Evolutionary conservation across 92 coral and sea anemone species (phyloP).

Genomic region (Epizoanthus illoricatus): DNA sequence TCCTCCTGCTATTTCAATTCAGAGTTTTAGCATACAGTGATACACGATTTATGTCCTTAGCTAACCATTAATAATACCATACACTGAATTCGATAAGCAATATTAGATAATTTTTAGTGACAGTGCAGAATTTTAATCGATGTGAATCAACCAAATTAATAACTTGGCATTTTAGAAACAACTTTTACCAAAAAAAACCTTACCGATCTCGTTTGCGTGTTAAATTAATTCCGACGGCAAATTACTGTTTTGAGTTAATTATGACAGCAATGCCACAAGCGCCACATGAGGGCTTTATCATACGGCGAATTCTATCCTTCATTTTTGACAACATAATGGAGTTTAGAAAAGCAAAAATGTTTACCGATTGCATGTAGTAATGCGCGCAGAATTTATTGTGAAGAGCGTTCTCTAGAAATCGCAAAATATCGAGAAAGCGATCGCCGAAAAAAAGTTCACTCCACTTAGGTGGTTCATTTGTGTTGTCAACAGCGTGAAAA

Average conservation of each 20-base stretch:
- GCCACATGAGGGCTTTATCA: slow-evolving; percentile 73
- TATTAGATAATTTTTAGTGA: no score
- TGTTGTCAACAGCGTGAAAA: slow-evolving; percentile 59
- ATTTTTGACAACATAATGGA: slow-evolving; percentile 58
- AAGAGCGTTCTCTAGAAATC: slow-evolving; percentile 60
- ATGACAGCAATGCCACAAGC: slow-evolving; percentile 76
- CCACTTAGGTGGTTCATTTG: slow-evolving; percentile 72
- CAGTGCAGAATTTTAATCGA: no score
- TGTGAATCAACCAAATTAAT: no score
- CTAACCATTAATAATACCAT: no score
- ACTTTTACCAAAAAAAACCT: no score
- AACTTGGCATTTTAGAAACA: no score
- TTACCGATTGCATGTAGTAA: slow-evolving; percentile 68
- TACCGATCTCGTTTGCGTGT: no score
- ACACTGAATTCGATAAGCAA: no score
- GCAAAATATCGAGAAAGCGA: slow-evolving; percentile 73
- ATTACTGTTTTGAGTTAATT: slow-evolving; percentile 17
- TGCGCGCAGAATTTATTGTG: slow-evolving; percentile 75
- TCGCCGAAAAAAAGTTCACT: slow-evolving; percentile 60
- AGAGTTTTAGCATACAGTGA: no score
- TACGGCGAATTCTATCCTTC: slow-evolving; percentile 74
- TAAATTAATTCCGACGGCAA: neutral
- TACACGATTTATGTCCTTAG: no score
- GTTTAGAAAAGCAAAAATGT: slow-evolving; percentile 64
- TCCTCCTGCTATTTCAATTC: no score